Evolutionary conservation across 2,113 vertebrate species (phyloP).

Genomic region (Nothocercus julius): DNA sequence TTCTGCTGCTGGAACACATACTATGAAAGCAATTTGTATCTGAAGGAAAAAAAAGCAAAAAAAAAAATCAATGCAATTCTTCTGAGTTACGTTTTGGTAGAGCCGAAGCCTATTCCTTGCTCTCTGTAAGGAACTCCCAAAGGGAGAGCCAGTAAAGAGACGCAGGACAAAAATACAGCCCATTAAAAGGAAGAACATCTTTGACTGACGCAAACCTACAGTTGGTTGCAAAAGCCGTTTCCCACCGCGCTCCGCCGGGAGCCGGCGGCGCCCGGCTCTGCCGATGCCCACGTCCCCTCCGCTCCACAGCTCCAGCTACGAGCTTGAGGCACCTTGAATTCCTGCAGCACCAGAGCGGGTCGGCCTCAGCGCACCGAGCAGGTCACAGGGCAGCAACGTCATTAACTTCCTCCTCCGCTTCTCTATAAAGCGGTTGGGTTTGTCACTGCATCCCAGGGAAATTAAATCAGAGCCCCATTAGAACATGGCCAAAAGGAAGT

Average conservation of each 20-base stretch:
- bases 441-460: fast-evolving
- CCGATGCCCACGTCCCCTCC: not conserved
- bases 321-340: not conserved
- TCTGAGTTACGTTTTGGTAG: not conserved
- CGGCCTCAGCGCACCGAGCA: not conserved
- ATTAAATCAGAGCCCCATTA: not conserved
- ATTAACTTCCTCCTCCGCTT: not conserved
- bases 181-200: not conserved
- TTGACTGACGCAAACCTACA: not conserved
- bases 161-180: not conserved
- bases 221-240: not conserved
- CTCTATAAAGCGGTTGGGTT: not conserved
- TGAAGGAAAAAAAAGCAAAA: not conserved
- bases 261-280: not conserved
- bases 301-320: not conserved
- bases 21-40: not conserved
- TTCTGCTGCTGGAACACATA: not conserved
- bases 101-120: not conserved
- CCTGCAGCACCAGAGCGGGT: not conserved
- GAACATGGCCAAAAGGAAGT: not conserved
- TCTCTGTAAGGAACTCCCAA: not conserved
- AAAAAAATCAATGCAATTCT: not conserved
- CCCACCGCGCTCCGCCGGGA: not conserved
- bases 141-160: not conserved
- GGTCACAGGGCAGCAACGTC: not conserved